phyloP scores from a whole-genome alignment of 2,113 vertebrate species.

The Erpornis zantholeuca region DNA sequence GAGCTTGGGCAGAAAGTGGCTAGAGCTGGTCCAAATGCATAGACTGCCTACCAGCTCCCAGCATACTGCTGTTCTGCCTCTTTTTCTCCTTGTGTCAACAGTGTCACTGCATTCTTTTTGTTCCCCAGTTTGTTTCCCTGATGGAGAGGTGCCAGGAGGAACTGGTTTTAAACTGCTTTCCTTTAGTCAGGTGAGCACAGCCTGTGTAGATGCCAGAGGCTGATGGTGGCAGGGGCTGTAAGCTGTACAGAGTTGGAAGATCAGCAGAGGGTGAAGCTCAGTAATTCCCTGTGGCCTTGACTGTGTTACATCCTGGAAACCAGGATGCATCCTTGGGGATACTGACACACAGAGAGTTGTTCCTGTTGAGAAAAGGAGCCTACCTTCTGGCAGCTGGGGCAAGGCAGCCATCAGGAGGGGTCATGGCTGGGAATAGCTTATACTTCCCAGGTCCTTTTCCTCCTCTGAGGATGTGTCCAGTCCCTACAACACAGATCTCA shows the following conservation, averaged over 20 bases:
- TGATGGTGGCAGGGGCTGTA: background rate
- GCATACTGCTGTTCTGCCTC: background rate
- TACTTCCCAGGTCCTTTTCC: background rate
- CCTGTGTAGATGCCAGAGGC: background rate
- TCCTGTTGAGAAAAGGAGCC: background rate
- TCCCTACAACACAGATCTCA: background rate
- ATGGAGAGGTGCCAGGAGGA: background rate
- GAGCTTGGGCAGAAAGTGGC: background rate
- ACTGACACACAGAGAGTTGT: background rate
- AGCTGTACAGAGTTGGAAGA: background rate
- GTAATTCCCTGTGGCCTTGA: background rate
- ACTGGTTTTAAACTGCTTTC: background rate
- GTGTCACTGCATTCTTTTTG: rapidly evolving
- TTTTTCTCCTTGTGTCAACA: background rate
- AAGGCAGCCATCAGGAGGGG: background rate
- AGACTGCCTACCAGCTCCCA: background rate
- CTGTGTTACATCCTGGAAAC: background rate
- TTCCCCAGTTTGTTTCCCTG: background rate
- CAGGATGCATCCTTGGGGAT: background rate
- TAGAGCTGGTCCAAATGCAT: background rate
- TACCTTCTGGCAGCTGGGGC: background rate
- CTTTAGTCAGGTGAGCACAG: background rate
- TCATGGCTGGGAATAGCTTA: background rate
- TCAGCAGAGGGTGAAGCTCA: background rate
- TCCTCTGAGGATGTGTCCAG: background rate